Evolutionary conservation across 1,140 invertebrate species (phyloP).

Genomic region (Xylocopa sonorina): DNA sequence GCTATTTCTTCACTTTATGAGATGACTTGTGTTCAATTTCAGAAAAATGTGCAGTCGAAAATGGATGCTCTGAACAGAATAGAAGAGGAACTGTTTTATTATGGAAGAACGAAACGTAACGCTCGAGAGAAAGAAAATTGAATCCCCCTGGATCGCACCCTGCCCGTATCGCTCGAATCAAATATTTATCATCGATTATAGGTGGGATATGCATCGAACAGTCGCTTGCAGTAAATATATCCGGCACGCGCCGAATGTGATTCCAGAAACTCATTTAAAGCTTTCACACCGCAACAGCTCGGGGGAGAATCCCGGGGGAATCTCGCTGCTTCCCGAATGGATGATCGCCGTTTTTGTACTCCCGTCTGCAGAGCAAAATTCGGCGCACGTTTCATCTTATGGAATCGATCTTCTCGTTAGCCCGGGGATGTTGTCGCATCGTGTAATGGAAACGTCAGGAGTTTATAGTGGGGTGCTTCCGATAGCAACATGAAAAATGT

Average conservation of each 20-base stretch:
- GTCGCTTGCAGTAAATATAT: slow-evolving; percentile 13
- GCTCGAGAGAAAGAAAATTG: neutral
- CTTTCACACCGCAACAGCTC: slow-evolving; percentile 32
- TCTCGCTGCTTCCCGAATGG: neutral
- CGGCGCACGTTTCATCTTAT: neutral
- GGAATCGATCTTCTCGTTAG: neutral
- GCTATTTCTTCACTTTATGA: too few relatives aligned
- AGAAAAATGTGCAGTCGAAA: too few relatives aligned
- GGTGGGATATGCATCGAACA: neutral
- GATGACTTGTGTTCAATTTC: too few relatives aligned
- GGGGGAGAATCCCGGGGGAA: slow-evolving; percentile 45
- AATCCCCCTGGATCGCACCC: neutral
- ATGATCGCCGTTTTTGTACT: slow-evolving; percentile 17
- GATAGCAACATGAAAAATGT: neutral
- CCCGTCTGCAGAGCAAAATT: slow-evolving; percentile 12
- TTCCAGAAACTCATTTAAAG: slow-evolving; percentile 53
- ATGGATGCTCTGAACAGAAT: too few relatives aligned
- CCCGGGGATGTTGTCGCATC: neutral
- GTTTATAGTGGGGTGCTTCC: neutral
- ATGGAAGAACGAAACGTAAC: neutral
- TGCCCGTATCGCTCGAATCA: slow-evolving; percentile 13
- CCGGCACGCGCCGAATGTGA: slow-evolving; percentile 49
- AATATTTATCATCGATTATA: slow-evolving; percentile 50
- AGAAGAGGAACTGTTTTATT: neutral
- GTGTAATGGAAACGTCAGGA: slow-evolving; percentile 23